phyloP scores from a whole-genome alignment of 2,888 invertebrate species.

The Amaurobius ferox region DNA sequence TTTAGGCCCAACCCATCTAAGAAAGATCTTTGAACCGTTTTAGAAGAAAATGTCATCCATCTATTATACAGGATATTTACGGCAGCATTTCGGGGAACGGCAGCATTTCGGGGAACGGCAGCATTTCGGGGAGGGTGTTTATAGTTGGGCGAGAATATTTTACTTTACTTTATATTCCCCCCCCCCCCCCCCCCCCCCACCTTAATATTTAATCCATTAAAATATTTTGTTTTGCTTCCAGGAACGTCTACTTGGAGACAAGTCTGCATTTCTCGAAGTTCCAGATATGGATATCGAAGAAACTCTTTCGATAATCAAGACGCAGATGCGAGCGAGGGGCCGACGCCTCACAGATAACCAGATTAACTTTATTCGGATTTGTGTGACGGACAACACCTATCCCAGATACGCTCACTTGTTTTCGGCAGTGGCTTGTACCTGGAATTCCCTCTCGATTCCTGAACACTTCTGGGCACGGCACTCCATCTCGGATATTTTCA shows the following conservation, averaged over 20 bases:
- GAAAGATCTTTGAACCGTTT: too few species aligned
- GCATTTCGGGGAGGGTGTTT: too few species aligned
- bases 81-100: too few species aligned
- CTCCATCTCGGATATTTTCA: conserved; percentile 34
- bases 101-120: too few species aligned
- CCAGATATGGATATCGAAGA: conserved; percentile 50
- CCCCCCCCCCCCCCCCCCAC: too few species aligned
- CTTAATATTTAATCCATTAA: too few species aligned
- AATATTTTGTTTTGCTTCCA: too few species aligned
- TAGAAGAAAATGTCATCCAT: too few species aligned
- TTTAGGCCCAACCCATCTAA: too few species aligned
- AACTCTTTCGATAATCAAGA: conserved; percentile 34
- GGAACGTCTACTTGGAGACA: conserved; percentile 36
- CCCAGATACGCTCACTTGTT: conserved; percentile 54
- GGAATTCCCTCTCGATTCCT: conserved; percentile 31
- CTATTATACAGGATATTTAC: too few species aligned
- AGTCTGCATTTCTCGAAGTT: conserved; percentile 38
- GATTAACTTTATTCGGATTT: conserved; percentile 36
- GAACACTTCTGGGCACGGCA: conserved; percentile 50
- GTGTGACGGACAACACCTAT: conserved; percentile 42
- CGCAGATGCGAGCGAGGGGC: not conserved
- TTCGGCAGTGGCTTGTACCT: conserved; percentile 29
- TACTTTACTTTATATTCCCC: too few species aligned
- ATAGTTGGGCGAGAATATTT: too few species aligned
- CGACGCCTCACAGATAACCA: conserved; percentile 52